phyloP scores from a whole-genome alignment of 2,113 vertebrate genomes.

The Accipiter cooperii region DNA sequence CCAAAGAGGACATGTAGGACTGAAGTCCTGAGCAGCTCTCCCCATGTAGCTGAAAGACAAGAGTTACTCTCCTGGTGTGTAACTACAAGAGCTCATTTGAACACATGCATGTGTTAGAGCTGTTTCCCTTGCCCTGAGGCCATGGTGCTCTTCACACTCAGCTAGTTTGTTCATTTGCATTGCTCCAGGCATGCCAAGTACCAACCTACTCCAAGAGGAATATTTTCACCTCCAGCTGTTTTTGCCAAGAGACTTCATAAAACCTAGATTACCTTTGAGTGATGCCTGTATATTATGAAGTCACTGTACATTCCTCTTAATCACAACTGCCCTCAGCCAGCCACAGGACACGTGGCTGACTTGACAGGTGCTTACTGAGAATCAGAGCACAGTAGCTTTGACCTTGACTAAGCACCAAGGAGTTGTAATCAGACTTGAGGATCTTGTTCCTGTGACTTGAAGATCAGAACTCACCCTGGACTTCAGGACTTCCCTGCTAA shows the following conservation, averaged over 20 bases:
- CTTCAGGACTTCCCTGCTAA: constrained; percentile 46
- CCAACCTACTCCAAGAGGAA: background rate
- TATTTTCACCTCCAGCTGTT: background rate
- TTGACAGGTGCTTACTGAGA: background rate
- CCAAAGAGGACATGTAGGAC: constrained; percentile 42
- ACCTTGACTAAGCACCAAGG: background rate
- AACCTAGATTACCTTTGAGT: background rate
- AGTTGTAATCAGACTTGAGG: background rate
- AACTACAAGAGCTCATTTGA: background rate
- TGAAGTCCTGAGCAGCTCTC: constrained; percentile 47
- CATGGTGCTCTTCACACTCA: background rate
- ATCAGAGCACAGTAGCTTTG: too few species aligned
- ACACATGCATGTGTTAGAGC: background rate
- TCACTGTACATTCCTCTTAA: background rate
- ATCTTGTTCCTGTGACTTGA: background rate
- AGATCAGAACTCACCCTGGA: constrained; percentile 42
- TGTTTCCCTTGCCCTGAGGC: too few species aligned
- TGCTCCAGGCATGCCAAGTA: background rate
- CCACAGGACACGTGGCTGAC: background rate
- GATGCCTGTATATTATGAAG: background rate
- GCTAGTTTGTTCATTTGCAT: background rate
- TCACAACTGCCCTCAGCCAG: background rate
- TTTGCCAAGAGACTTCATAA: background rate
- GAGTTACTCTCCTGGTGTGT: background rate
- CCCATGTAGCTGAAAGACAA: constrained; percentile 27